Evolutionary conservation across 2,113 vertebrate genomes (phyloP).

Genomic region (Lucifuga dentata): DNA sequence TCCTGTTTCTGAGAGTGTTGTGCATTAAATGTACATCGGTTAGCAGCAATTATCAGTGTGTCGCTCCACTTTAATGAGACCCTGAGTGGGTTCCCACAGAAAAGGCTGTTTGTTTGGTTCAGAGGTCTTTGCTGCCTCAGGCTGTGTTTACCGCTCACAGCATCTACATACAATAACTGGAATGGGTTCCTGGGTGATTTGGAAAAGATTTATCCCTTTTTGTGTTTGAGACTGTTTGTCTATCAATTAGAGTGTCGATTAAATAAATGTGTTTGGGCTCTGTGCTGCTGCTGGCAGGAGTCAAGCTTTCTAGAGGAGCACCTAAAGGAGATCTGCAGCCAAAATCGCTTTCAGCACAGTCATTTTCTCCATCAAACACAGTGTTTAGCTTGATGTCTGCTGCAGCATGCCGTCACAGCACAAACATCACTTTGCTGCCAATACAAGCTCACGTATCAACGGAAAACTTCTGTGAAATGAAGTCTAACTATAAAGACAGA

Average conservation of each 20-base stretch:
- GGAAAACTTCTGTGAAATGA: neutral
- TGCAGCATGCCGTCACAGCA: neutral
- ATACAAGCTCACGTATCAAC: neutral
- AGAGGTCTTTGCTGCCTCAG: constrained; percentile 30
- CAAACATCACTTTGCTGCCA: neutral
- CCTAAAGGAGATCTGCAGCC: constrained; percentile 45
- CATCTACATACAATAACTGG: constrained; percentile 56
- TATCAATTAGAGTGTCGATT: constrained; percentile 46
- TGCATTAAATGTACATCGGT: constrained; percentile 19
- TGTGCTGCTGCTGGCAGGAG: constrained; percentile 39
- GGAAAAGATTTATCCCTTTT: constrained; percentile 28
- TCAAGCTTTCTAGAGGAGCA: constrained; percentile 29
- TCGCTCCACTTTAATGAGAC: constrained; percentile 43
- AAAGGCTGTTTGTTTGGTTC: constrained; percentile 28
- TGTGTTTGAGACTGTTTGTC: constrained; percentile 40
- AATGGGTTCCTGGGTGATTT: constrained; percentile 52
- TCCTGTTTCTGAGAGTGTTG: neutral
- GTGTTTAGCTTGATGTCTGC: constrained; percentile 5
- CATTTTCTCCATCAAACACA: constrained; percentile 27
- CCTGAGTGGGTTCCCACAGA: constrained; percentile 29
- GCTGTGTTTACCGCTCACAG: constrained; percentile 42
- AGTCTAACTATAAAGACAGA: neutral
- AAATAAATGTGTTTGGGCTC: constrained; percentile 52
- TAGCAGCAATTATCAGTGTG: constrained; percentile 26
- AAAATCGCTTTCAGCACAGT: constrained; percentile 47